Conservation (phyloP, 2,888 invertebrate genomes). For the Hemicrepidius hirtus region DNA sequence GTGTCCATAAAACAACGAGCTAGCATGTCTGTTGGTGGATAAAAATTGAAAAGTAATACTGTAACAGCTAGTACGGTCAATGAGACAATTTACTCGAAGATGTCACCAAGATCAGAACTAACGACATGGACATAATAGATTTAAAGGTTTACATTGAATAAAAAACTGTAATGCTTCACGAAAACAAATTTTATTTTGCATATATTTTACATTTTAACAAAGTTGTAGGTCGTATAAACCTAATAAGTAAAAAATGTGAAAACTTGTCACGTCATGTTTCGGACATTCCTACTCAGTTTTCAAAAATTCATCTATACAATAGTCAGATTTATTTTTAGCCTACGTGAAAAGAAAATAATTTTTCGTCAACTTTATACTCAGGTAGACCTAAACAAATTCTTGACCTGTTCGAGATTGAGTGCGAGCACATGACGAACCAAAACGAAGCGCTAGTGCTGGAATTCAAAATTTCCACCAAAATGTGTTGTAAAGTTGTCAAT, state of each 20-base stretch:
- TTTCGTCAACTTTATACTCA: background rate
- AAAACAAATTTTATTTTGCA: no score
- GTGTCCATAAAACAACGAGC: no score
- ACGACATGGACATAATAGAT: no score
- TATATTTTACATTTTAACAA: no score
- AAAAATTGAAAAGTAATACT: no score
- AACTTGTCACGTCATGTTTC: background rate
- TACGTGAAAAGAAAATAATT: background rate
- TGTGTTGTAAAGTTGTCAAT: background rate
- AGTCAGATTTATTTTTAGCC: slow-evolving; percentile 15
- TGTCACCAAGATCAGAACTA: no score
- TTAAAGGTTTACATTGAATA: no score
- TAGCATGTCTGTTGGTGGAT: no score
- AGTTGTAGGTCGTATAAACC: background rate
- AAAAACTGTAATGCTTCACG: no score
- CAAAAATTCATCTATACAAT: background rate
- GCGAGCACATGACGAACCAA: slow-evolving; percentile 10
- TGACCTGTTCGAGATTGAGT: slow-evolving; percentile 16
- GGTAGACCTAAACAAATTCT: slow-evolving; percentile 6
- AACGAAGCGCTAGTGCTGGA: slow-evolving; percentile 11
- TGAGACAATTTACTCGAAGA: no score
- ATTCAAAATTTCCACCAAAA: slow-evolving; percentile 26
- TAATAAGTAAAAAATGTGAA: background rate
- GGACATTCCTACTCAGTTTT: slow-evolving; percentile 6
- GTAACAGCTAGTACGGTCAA: no score